phyloP scores from a whole-genome alignment of 2,797 vertebrate species.

The Xiphorhynchus erythropygius region DNA sequence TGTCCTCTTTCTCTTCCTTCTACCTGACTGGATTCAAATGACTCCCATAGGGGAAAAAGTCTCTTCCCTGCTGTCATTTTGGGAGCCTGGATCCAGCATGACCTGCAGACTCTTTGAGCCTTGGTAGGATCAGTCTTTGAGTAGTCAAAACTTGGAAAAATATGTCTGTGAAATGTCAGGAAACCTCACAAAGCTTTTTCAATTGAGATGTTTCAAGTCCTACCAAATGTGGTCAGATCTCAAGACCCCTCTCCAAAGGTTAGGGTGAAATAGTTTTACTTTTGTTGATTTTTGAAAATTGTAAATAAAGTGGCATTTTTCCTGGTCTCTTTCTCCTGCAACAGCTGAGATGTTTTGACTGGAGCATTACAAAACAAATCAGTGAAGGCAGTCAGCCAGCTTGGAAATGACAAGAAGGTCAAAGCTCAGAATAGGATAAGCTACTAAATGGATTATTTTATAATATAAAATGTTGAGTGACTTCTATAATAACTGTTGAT shows the following conservation, averaged over 20 bases:
- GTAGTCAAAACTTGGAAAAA: not conserved
- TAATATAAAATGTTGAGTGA: constrained; percentile 24
- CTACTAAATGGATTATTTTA: constrained; percentile 21
- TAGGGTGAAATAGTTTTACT: constrained; percentile 1
- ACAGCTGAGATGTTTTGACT: constrained; percentile 54
- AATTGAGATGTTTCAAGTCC: not conserved
- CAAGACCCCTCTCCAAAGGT: not conserved
- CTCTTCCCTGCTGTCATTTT: not conserved
- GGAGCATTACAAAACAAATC: constrained; percentile 18
- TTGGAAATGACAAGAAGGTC: constrained; percentile 38
- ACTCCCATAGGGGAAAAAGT: not conserved
- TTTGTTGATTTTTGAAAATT: not conserved
- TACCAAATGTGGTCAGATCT: not conserved
- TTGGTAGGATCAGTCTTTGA: not conserved
- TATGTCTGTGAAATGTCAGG: not conserved
- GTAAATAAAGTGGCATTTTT: not conserved
- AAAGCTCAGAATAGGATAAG: not conserved
- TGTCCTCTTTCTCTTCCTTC: not conserved
- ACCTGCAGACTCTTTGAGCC: not conserved
- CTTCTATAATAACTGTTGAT: constrained; percentile 22
- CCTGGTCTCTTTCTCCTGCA: not conserved
- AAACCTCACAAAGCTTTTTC: not conserved
- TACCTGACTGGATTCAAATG: not conserved
- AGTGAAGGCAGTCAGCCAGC: constrained; percentile 39
- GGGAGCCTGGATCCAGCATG: not conserved